These are phyloP conservation scores for Peromyscus attwateri DNA, from an alignment of 2,797 vertebrate genomes.

Conservation along the genomic window DNA sequence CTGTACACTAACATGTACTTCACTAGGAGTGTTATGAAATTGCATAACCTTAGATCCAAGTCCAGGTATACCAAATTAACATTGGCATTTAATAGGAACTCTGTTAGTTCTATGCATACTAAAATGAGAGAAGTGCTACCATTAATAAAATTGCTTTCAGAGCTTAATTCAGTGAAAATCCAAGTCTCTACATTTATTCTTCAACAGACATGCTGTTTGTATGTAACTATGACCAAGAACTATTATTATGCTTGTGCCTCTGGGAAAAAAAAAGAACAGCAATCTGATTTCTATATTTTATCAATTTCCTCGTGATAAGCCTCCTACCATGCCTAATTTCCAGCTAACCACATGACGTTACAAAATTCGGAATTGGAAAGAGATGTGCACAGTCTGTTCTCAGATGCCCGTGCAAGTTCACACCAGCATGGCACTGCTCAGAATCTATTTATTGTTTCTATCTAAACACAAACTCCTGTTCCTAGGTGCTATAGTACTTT, in stretches of 20 bases:
- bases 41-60: neutral
- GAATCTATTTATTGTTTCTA: conserved; percentile 7
- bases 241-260: neutral
- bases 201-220: neutral
- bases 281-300: neutral
- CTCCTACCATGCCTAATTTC: neutral
- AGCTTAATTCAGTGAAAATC: neutral
- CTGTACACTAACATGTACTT: neutral
- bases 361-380: neutral
- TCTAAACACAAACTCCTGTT: neutral
- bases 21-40: neutral
- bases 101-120: neutral
- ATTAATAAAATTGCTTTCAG: neutral
- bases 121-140: neutral
- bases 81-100: neutral
- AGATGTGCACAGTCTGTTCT: neutral
- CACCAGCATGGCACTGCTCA: neutral
- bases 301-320: conserved; percentile 6
- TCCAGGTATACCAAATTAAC: neutral
- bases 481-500: neutral
- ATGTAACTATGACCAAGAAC: neutral
- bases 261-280: neutral
- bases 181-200: neutral
- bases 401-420: neutral
- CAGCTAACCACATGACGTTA: neutral